A percentile compares a stretch with the other conserved stretches of the same genome.
Conservation (phyloP, 2,797 vertebrate species). For the Valencia hispanica region DNA sequence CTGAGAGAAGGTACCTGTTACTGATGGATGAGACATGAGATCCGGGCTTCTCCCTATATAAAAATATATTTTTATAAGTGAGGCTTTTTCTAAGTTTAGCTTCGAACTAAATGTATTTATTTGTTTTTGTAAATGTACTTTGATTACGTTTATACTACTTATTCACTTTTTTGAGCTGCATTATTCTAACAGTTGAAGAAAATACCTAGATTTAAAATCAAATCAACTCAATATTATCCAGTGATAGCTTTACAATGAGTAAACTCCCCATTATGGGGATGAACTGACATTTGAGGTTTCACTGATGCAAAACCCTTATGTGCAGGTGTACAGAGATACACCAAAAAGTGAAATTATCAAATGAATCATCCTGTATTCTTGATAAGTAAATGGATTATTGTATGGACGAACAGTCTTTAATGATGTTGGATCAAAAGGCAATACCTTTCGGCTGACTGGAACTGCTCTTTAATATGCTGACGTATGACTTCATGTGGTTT, state of each 20-base stretch:
- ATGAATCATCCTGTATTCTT: background rate
- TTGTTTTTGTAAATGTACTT: too few relatives aligned
- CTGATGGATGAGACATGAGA: conserved; percentile 22
- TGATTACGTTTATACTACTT: background rate
- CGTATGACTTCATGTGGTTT: conserved; percentile 32
- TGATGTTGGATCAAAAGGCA: conserved; percentile 23
- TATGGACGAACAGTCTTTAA: background rate
- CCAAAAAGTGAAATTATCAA: background rate
- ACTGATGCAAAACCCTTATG: background rate
- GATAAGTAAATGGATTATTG: background rate
- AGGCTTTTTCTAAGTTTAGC: background rate
- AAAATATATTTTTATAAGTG: background rate
- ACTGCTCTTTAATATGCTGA: conserved; percentile 38
- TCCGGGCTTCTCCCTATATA: background rate
- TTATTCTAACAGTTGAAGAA: background rate
- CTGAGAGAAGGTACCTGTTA: conserved; percentile 6
- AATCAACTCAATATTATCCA: background rate
- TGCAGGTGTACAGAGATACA: background rate
- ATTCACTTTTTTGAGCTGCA: background rate
- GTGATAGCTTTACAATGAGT: background rate
- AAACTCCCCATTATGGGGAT: background rate
- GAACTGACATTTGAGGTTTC: background rate
- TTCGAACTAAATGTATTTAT: background rate
- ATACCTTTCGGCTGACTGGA: conserved; percentile 34
- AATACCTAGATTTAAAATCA: background rate